These are phyloP conservation scores for Phocides pigmalion DNA, from an alignment of 1,140 invertebrate species.

Conservation along the genomic window DNA sequence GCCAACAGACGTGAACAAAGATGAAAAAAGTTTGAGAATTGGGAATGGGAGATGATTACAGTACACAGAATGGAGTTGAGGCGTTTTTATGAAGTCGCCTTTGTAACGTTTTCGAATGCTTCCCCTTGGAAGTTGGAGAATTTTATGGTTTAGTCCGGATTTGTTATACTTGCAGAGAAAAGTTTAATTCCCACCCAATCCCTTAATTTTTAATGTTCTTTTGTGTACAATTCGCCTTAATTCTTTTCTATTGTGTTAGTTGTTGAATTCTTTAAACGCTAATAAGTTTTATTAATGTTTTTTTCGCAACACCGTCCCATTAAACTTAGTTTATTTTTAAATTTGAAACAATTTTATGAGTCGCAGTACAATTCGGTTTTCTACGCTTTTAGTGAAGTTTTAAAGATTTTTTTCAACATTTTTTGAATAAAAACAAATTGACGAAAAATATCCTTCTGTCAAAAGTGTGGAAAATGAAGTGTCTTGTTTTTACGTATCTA, in stretches of 20 bases:
- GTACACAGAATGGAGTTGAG: constrained; percentile 76
- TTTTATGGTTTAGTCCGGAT: constrained; percentile 58
- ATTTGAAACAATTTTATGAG: too few species aligned
- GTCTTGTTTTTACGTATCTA: too few species aligned
- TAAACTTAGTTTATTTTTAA: too few species aligned
- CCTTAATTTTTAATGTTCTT: constrained; percentile 64
- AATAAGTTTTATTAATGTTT: constrained; percentile 3
- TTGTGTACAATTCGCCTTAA: constrained; percentile 42
- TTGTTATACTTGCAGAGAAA: constrained; percentile 58
- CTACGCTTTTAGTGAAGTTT: too few species aligned
- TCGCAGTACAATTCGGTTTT: too few species aligned
- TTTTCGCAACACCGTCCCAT: too few species aligned
- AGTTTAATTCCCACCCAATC: constrained; percentile 69
- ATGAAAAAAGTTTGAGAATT: constrained; percentile 73
- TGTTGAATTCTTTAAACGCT: constrained; percentile 9
- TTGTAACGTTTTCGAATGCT: constrained; percentile 74
- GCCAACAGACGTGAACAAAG: constrained; percentile 70
- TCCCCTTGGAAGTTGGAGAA: constrained; percentile 53
- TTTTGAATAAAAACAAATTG: too few species aligned
- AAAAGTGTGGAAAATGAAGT: too few species aligned
- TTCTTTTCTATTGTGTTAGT: constrained; percentile 29
- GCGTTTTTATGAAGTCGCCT: constrained; percentile 67
- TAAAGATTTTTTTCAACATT: too few species aligned
- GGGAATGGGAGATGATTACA: constrained; percentile 62
- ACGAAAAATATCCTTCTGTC: too few species aligned